Evolutionary conservation across 2,797 vertebrate genomes (phyloP).

Genomic region (Oreochromis mossambicus): DNA sequence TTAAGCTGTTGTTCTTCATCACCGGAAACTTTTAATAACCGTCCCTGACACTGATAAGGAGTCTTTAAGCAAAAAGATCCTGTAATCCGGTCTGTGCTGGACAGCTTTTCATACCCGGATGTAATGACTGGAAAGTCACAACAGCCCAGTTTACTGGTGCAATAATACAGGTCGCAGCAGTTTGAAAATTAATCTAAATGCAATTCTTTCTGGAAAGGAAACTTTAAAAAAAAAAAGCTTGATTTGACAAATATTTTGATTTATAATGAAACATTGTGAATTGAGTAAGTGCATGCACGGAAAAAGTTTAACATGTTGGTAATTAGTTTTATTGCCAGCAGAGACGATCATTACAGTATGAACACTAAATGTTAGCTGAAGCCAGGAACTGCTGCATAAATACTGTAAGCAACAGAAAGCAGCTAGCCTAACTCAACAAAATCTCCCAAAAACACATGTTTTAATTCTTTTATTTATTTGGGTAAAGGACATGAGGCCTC

Average conservation of each 20-base stretch:
- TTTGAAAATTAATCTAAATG: background rate
- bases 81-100: constrained; percentile 15
- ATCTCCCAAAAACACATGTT: background rate
- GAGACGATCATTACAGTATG: background rate
- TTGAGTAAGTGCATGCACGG: background rate
- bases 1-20: background rate
- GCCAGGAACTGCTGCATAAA: background rate
- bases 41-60: constrained; percentile 2
- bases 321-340: background rate
- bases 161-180: background rate
- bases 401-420: background rate
- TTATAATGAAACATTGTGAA: background rate
- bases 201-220: background rate
- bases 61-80: constrained; percentile 2
- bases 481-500: background rate
- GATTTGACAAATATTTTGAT: background rate
- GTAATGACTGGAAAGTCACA: constrained; percentile 18
- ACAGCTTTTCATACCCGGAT: constrained; percentile 32
- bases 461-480: background rate
- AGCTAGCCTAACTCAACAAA: background rate
- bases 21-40: background rate
- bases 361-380: background rate
- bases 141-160: background rate
- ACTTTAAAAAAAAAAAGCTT: background rate
- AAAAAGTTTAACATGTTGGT: background rate